Base-by-base conservation (phyloP, 1,140 invertebrate species). In the Leptopilina clavipes region DNA sequence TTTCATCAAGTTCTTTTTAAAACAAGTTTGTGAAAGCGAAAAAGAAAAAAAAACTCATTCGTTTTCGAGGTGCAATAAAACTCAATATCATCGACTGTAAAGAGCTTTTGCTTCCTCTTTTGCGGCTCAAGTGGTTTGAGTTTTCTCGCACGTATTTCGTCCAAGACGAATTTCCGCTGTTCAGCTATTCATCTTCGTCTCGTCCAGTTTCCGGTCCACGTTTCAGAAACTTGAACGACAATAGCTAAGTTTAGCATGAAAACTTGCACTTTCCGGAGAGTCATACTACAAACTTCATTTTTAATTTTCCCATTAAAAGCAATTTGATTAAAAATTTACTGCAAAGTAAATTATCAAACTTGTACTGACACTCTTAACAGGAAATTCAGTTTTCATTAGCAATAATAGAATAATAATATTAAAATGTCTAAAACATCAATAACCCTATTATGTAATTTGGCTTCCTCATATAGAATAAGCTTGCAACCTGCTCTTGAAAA, bases 151-250 rank as follows among this genome's bases (percentile, higher is more conserved):
- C 22, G 59, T 65, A 31, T 65, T 65, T 65, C 19, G 59, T 65
- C 22, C 25, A 31, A 65, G 22, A 31, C 22, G 59, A 65, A 65
- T 65, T 65, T 31, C 59, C 22, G 59, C 59, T n/a, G 25, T n/a
- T 65, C 25, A 10, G 25, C 22, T 22, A 65, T 65, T 65, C 59
- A 37, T 65, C 59, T 65, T 65, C 59, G 11, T 65, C 59, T 8
- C 25, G 12, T 37, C 59, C 25, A 31, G 59, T 65, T 65, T 31
- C 22, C 59, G 59, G 59, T 65, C 25, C 22, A 25, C 25, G 59
- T 65, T 65, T 65, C 59, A 31, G 59, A 65, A 65, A 65, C 59
- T 65, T 12, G 59, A 31, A 65, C 59, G 59, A 65, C 59, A 65
- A 65, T 65, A 31, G 22, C 11, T n/a, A 65, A 65, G 59, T 65